phyloP scores from a whole-genome alignment of 2,113 vertebrate species.

The Catharus minimus region DNA sequence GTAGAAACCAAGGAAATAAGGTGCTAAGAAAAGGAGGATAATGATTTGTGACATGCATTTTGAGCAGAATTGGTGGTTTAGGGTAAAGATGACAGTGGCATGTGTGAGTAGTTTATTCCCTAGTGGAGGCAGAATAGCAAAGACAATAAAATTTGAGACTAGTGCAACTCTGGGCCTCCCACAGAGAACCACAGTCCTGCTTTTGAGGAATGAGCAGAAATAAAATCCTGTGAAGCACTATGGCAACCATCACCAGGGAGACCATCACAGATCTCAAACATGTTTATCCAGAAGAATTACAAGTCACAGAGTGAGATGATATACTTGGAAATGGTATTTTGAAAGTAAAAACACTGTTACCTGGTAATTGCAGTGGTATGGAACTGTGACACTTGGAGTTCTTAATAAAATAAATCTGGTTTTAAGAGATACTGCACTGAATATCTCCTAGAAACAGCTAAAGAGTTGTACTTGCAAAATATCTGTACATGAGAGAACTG shows the following conservation, averaged over 20 bases:
- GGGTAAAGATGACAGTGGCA: not conserved
- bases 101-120: not conserved
- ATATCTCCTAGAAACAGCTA: not conserved
- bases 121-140: not conserved
- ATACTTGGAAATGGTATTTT: conserved; percentile 47
- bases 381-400: not conserved
- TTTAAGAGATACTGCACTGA: not conserved
- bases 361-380: conserved; percentile 15
- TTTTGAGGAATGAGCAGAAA: conserved; percentile 59
- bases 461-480: not conserved
- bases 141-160: not conserved
- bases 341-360: conserved; percentile 30
- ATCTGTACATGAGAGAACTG: not conserved
- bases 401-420: not conserved
- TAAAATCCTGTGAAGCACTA: conserved; percentile 36
- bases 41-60: not conserved
- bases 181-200: conserved; percentile 12
- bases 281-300: conserved; percentile 42
- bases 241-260: conserved; percentile 63
- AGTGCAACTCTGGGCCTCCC: conserved; percentile 1
- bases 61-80: not conserved
- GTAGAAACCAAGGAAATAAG: not conserved
- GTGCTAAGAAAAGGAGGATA: not conserved
- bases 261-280: conserved; percentile 38
- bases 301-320: not conserved